Base-by-base conservation (phyloP, 2,797 vertebrate genomes). In the Crax fasciolata region DNA sequence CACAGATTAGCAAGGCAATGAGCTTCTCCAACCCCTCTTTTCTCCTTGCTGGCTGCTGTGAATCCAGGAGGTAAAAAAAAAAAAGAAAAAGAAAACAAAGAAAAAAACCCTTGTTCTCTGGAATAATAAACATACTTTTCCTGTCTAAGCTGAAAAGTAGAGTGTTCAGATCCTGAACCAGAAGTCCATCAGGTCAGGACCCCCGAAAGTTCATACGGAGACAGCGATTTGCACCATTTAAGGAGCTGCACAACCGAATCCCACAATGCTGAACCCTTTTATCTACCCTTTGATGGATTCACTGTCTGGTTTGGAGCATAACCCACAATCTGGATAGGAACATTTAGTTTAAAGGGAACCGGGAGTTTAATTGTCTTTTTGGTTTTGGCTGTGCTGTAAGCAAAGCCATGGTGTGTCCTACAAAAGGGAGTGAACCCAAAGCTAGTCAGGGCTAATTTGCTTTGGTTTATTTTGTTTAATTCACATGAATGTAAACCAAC, bases 1-100 rank as follows among this genome's bases (percentile, higher is more conserved):
- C 93, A 92, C 93, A 87, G 92, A 94, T 96, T 94, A 95, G 90
- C 82, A 96, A 93, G 81, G 93, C 94, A 78, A 75, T 55, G 75
- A 87, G 79, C 76, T 96, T 91, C 92, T 92, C 82, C 87, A 74
- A 20, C 32, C 52, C 20, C 10, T 63, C 57, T 9, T 49, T 39
- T 52, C 43, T 86, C 65, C 48, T 87, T 28, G 18, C 24, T 78
- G 59, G 43, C 72, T 39, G n/a, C 71, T 61, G 84, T 27, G 65
- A 43, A 89, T 85, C 81, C 90, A 92, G 75, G 67, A 27, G 13
- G 48, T 3, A 7, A 35, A 35, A 27, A 28, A 32, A 48, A 76
- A 67, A 79, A 72, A 62, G 43, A 25, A 32, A 63, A 12, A 65
- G 8, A 4, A 39, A 52, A 25, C 41, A 35, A 35, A 35, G 35